Base-by-base conservation (phyloP, 2,797 vertebrate genomes). In the Centroberyx gerrardi region DNA sequence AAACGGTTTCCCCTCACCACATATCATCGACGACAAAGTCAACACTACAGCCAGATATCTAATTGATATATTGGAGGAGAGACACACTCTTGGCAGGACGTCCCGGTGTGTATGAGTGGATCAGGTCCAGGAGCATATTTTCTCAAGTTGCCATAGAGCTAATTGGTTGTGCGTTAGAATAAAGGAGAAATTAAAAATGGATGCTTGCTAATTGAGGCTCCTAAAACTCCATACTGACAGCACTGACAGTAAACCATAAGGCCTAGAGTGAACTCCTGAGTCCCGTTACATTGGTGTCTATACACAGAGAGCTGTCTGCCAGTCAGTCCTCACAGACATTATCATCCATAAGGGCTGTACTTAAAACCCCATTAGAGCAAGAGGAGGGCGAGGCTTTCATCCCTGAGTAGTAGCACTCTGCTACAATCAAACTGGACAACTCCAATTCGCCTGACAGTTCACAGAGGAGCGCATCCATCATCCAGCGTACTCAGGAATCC, bases 291-390 rank as follows among this genome's bases (percentile, higher is more conserved):
- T 80, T 87, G 88, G 82, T 82, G 75, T 67, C 72, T 69, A 31
- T 29, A 67, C 85, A 83, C 73, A 70, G 65, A 68, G 61, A 80
- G 46, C 53, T 64, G 81, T 69, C 83, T 83, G 82, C 82, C 84
- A 82, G 87, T 83, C 77, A 85, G 74, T 85, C 66, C 71, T 72
- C 77, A 29, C 69, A 87, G 79, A 90, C 92, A 94, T 94, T 94
- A 94, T 82, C 78, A 81, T 83, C 90, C 89, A 89, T 93, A 93
- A 83, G 66, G 80, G 27, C 64, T 76, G 89, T 91, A 92, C 93
- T 94, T 93, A 93, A 92, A 92, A 87, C 78, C 80, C 92, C 92
- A 94, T 94, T 94, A 94, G 91, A 76, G 76, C 64, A 62, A 78
- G 88, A 78, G 75, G 70, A 64, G 87, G 72, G 78, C 75, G 72